Evolutionary conservation across 2,888 invertebrate species (phyloP).

Genomic region (Aphodius granarius): DNA sequence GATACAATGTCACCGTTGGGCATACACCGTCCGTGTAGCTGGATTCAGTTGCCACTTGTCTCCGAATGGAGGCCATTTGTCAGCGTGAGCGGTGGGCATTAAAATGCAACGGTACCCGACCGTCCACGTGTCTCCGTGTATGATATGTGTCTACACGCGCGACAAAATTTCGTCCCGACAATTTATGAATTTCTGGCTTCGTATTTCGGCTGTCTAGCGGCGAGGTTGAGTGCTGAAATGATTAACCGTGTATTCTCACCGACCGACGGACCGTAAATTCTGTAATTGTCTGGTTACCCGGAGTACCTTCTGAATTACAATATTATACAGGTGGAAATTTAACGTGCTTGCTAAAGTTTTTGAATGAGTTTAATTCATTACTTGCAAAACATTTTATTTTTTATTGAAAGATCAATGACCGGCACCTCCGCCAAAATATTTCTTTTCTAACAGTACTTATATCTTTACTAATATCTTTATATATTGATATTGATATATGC

Average conservation of each 20-base stretch:
- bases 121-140: neutral
- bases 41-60: conserved; percentile 7
- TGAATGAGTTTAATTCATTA: neutral
- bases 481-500: neutral
- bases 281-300: neutral
- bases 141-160: neutral
- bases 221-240: neutral
- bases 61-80: conserved; percentile 8
- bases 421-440: too few relatives aligned
- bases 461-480: too few relatives aligned
- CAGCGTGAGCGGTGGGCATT: neutral
- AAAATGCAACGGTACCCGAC: neutral
- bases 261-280: neutral
- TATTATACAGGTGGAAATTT: neutral
- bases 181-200: neutral
- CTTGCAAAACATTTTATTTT: too few relatives aligned
- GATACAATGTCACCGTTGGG: conserved; percentile 37
- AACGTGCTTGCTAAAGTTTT: neutral
- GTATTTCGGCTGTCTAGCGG: neutral
- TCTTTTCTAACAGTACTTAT: too few relatives aligned
- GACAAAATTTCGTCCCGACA: neutral
- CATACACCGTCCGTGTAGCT: conserved; percentile 24
- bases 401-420: too few relatives aligned
- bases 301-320: neutral
- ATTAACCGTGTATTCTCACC: neutral